Base-by-base conservation (phyloP, 2,797 vertebrate species). In the Craterocephalus amniculus region DNA sequence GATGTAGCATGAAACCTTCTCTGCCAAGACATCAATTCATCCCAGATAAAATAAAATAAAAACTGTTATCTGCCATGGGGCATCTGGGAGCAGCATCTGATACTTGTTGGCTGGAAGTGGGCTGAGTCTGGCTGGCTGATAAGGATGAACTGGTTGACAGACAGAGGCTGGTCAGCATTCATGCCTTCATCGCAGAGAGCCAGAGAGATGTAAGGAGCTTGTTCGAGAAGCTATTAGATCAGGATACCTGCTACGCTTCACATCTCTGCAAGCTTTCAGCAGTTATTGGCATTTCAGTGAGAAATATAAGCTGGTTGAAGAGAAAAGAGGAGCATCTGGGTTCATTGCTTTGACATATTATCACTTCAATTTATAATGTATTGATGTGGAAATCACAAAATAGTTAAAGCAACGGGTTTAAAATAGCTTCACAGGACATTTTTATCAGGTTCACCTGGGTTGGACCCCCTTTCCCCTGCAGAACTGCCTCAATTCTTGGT, bases 71-170 rank as follows among this genome's bases (percentile, higher is more conserved):
- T 35, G 60, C 63, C 81, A 65, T 52, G 3, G 70, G 73, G 70
- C 80, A 77, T 76, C 68, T 56, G 77, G 34, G 34, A 78, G 26
- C 54, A 72, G 73, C 81, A 87, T 88, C 80, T 85, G 88, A 87
- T 84, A 82, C 63, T 1, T 13, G 64, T 83, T 83, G 80, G 81
- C 83, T 74, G 54, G 59, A 79, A 67, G 49, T 49, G 27, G 69
- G 56, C 67, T 74, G 52, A 81, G 78, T 77, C 68, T 74, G 78
- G 67, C 62, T 73, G 79, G 48, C 72, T 34, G 73, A 66, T 63
- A 71, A 66, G 52, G 83, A 79, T 14, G 61, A 85, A 61, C 75
- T 70, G 81, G 80, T 70, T 74, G 80, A 90, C 70, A 70, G 84
- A 87, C 67, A 71, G 70, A 83, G 56, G 14, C 79, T 72, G 81